Base-by-base conservation (phyloP, 1,140 invertebrate species). In the Micrasema longulum region DNA sequence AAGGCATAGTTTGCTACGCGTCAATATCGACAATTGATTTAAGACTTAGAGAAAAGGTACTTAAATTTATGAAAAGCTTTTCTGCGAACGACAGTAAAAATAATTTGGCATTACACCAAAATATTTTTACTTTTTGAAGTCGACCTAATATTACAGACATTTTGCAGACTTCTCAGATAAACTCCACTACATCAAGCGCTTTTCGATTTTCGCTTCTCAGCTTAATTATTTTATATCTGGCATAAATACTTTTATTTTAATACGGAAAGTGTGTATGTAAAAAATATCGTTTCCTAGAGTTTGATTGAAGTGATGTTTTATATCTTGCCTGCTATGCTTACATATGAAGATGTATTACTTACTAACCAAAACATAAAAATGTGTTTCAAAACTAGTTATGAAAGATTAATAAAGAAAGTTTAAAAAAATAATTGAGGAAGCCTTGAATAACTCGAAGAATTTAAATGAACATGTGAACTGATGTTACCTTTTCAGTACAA, bases 71-170 rank as follows among this genome's bases (percentile, higher is more conserved):
- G 26, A 31, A 31, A 7, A 31, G 26, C 26, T 31, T 31, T 31
- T 31, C 26, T 31, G 26, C 26, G 26, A 31, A 55, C 22, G 2
- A 26, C 52, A 23, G 16, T 38, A 22, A 22, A 22, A 60, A 60
- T 41, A 16, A n/a, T 43, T 38, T 60, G 55, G 55, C 55, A 60
- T 38, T 38, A 38, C 22, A 60, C 55, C 55, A 60, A 10, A 60
- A 60, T 60, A 60, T 38, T 60, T 53, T 53, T 53, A 31, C 50
- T 53, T 53, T 22, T 53, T 26, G 11, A 53, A 4, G 50, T 26
- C 50, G 50, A 41, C 55, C 55, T 38, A 22, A 60, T 41, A 41
- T 38, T 41, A 31, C 20, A n/a, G 11, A 60, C 12, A 41, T 20
- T 43, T 43, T 41, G 9, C 22, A 16, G 41, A 52, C 48, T 48